Evolutionary conservation across 1,140 invertebrate genomes (phyloP), one percentile per base, ranked within the genome.

Genomic region (Drosophila burlai): DNA sequence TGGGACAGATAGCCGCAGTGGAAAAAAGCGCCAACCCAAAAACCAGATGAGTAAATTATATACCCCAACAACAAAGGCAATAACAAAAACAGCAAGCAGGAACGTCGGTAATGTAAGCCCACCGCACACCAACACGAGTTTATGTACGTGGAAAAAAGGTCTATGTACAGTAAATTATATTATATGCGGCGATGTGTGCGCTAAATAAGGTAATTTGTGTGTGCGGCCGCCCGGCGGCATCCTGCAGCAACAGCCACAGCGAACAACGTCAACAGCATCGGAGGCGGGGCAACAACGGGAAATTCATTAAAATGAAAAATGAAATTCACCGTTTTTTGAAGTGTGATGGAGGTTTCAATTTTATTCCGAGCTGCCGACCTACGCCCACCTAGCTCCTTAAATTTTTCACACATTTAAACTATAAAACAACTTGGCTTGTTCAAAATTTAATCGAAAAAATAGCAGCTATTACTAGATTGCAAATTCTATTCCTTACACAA

Each of bases 291-390:
- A 91, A 68, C 76, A 86, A 67, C 79, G 77, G 16, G 76, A 77
- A 91, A 91, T 86, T 91, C 86, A 90, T 90, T 90, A 91, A 90
- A 90, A 91, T 91, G 86, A 90, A 90, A 90, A 90, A 90, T 90
- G 85, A 90, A 90, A 91, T 80, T 87, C 80, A 90, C 82, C 89
- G 66, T 58, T 89, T 81, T 87, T 83, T 87, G 80, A 87, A 83
- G 83, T 80, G 73, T 50, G 66, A 71, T 43, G 55, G 59, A 38
- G 43, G 60, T 21, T 66, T 66, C 49, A 60, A 61, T 67, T 72
- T 60, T 71, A 49, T 13, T 49, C 49, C 3, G n/a, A 18, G 3
- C 15, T n/a, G 9, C 16, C 13, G 9, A 40, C 60, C 43, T 52
- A 45, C 26, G 21, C 18, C 16, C 34, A 16, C 36, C 6, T 59